These are phyloP conservation scores for Hiodon alosoides DNA, from an alignment of 2,113 vertebrate species.

Conservation along the genomic window DNA sequence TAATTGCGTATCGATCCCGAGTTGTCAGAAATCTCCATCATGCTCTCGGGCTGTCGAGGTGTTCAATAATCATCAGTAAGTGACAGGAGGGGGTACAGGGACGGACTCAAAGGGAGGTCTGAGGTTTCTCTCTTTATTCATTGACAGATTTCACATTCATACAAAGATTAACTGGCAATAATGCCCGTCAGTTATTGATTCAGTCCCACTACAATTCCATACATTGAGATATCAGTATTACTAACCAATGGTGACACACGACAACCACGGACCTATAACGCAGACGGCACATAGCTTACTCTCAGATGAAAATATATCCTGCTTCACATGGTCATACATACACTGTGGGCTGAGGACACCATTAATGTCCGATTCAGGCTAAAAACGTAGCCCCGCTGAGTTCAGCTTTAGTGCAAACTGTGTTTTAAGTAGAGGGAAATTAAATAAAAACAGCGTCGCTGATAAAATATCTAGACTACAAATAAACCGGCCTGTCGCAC, in stretches of 20 bases:
- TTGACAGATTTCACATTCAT: too few relatives aligned
- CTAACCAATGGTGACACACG: too few relatives aligned
- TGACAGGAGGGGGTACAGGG: constrained; percentile 1
- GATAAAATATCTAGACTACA: constrained; percentile 75
- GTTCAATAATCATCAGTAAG: constrained; percentile 5
- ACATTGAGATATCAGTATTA: too few relatives aligned
- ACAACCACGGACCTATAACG: too few relatives aligned
- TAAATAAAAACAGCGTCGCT: constrained; percentile 42
- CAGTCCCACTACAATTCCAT: too few relatives aligned
- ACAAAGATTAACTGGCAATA: too few relatives aligned
- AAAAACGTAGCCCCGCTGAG: constrained; percentile 25
- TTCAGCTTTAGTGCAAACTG: too few relatives aligned
- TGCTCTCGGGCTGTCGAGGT: not conserved
- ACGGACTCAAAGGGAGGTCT: constrained; percentile 1
- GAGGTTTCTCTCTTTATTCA: not conserved
- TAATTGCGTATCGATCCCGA: constrained; percentile 26
- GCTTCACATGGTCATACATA: not conserved
- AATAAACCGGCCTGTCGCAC: constrained; percentile 67
- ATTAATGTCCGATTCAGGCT: constrained; percentile 45
- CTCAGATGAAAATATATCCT: too few relatives aligned
- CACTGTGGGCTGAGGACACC: not conserved
- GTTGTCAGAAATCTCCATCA: constrained; percentile 18
- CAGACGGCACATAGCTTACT: too few relatives aligned
- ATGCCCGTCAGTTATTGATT: too few relatives aligned
- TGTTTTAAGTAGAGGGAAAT: constrained; percentile 66